Evolutionary conservation across 2,797 vertebrate genomes (phyloP).

Genomic region (Tadarida brasiliensis): DNA sequence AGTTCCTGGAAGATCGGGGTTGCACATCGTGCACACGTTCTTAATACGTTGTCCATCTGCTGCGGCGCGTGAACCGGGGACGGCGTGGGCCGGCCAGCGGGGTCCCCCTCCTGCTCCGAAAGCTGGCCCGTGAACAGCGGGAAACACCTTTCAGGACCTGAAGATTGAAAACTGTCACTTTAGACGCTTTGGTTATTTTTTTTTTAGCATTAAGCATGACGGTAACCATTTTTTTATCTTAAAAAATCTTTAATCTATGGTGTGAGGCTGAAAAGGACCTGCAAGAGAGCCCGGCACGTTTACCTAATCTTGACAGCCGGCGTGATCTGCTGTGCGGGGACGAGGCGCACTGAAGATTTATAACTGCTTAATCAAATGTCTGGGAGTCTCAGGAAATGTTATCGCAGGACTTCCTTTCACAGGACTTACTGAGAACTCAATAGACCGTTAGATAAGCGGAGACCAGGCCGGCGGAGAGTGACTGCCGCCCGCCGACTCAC

Average conservation of each 20-base stretch:
- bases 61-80: slow-evolving; percentile 76
- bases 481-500: too few relatives aligned
- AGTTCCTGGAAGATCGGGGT: slow-evolving; percentile 67
- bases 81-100: slow-evolving; percentile 35
- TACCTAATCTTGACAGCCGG: slow-evolving; percentile 93
- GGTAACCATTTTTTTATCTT: slow-evolving; percentile 87
- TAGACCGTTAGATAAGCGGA: slow-evolving; percentile 91
- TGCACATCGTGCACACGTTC: not conserved
- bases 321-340: too few relatives aligned
- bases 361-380: slow-evolving; percentile 94
- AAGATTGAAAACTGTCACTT: slow-evolving; percentile 85
- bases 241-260: slow-evolving; percentile 91
- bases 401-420: slow-evolving; percentile 92
- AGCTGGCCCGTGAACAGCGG: slow-evolving; percentile 35
- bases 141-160: slow-evolving; percentile 81
- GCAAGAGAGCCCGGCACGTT: slow-evolving; percentile 93
- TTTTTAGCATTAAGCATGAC: slow-evolving; percentile 86
- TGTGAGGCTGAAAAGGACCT: slow-evolving; percentile 91
- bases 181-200: slow-evolving; percentile 79
- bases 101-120: not conserved
- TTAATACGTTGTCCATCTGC: slow-evolving; percentile 77
- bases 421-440: slow-evolving; percentile 92
- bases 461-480: too few relatives aligned
- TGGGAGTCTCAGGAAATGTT: slow-evolving; percentile 92
- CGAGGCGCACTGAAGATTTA: slow-evolving; percentile 89